Evolutionary conservation across 2,888 invertebrate genomes (phyloP), one percentile per base, ranked within the genome.

Genomic region (Mactromeris polynyma): DNA sequence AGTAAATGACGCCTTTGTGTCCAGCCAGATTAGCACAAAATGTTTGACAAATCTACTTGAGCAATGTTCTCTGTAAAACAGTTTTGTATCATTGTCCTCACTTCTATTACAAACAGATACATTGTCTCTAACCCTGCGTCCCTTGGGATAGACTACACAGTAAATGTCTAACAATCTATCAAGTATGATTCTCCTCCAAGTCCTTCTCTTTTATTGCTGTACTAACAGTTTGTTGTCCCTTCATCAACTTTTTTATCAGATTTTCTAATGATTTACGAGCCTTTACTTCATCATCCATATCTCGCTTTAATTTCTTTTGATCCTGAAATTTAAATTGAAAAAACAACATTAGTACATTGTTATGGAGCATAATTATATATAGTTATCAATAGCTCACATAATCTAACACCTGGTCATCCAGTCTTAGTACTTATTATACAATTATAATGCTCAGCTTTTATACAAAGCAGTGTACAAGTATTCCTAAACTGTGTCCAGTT

Each of bases 241-340:
- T 94, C 81, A 95, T 82, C 9, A 93, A 92, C 89, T 95, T 96
- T 58, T 95, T 95, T 11, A 97, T 89, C 33, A 96, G 91, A 51
- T 94, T 95, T 93, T 97, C 97, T 40, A 97, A 93, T 77, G 96
- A 95, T 85, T 96, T 97, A 42, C 98, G 96, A 11, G 97, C 97
- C 93, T 97, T 97, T 96, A 97, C 97, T 96, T 98, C 98, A 92
- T 98, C 98, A 90, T 98, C 98, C 93, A 98, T 96, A 94, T 98
- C 98, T 92, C 97, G 97, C 73, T 94, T 94, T 89, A 97, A 90
- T 58, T 92, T 93, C 79, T 94, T 94, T 85, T 96, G 96, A 84
- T 96, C 96, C 97, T 97, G 94, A 92, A 86, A 91, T 58, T n/a
- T n/a, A n/a, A 87, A 38, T 42, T 4, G 14, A 69, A 7, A 69